These are phyloP conservation scores for Xiphorhynchus erythropygius DNA, from an alignment of 2,797 vertebrate genomes.

Conservation along the genomic window DNA sequence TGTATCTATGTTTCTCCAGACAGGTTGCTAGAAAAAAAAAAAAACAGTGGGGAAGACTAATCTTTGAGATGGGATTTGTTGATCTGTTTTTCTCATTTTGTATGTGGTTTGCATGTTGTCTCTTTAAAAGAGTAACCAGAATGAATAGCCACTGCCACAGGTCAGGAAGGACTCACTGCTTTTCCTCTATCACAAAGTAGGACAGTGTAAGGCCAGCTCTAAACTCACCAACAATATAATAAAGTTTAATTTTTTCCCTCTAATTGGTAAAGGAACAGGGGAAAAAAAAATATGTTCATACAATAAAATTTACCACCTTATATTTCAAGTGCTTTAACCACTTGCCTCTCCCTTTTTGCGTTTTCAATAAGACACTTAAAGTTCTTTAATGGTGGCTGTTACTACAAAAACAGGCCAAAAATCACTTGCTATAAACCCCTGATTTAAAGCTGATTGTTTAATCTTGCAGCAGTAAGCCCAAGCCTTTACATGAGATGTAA, in stretches of 20 bases:
- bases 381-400: neutral
- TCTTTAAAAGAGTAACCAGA: neutral
- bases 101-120: neutral
- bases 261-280: neutral
- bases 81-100: neutral
- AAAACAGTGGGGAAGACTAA: neutral
- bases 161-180: neutral
- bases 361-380: neutral
- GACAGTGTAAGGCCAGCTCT: neutral
- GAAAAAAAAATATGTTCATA: neutral
- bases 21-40: neutral
- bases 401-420: neutral
- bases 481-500: neutral
- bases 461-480: constrained; percentile 2
- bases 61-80: neutral
- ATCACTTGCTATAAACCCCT: neutral
- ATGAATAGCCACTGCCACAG: neutral
- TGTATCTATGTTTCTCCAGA: neutral
- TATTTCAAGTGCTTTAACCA: neutral
- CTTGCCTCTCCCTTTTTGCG: neutral
- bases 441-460: constrained; percentile 1
- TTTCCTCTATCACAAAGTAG: neutral
- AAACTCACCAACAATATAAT: neutral
- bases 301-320: neutral
- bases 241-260: neutral